Base-by-base conservation (phyloP, 1,140 invertebrate species). In the Dreissena rostriformis region DNA sequence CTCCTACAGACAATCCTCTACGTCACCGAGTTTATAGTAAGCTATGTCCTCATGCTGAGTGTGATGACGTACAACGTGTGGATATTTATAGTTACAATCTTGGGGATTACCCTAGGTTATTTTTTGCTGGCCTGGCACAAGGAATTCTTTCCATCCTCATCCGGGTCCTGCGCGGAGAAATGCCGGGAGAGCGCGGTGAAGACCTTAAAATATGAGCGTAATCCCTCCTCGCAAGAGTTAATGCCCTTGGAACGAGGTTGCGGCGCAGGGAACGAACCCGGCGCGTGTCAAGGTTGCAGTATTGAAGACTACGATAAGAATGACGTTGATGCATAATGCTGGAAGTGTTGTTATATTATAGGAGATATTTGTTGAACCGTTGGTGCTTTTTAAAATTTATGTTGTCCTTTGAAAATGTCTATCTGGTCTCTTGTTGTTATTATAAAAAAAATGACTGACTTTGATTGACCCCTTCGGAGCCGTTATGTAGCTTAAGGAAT, bases 61-160 rank as follows among this genome's bases (percentile, higher is more conserved):
- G 88, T 91, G 5, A 93, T 93, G 92, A 91, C 91, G 5, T 92
- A 87, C 79, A 93, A 93, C 81, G 87, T 88, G 1, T 93, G 91
- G 91, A 76, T 92, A 14, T 86, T 90, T 61, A 66, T 90, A 12
- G 84, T 89, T 24, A 88, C 90, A 7, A 39, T 93, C 22, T 39
- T 87, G 15, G 92, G 92, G 1, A 82, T 91, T 15, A 88, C 88
- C 11, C 61, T 91, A 7, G 92, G 92, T 6, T 93, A 91, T 72
- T 92, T 93, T 65, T 81, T 90, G 53, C 92, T 89, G 80, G 92
- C 88, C 17, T 92, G 91, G 90, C 73, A 84, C 29, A 77, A 82
- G 17, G 85, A 87, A 68, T 83, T 84, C 65, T 86, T 88, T 14
- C 70, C 78, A 2, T 10, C 57, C 14, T 24, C 39, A 15, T 14